Evolutionary conservation across 2,888 invertebrate genomes (phyloP), one percentile per base, ranked within the genome.

Genomic region (Phortica okadai): DNA sequence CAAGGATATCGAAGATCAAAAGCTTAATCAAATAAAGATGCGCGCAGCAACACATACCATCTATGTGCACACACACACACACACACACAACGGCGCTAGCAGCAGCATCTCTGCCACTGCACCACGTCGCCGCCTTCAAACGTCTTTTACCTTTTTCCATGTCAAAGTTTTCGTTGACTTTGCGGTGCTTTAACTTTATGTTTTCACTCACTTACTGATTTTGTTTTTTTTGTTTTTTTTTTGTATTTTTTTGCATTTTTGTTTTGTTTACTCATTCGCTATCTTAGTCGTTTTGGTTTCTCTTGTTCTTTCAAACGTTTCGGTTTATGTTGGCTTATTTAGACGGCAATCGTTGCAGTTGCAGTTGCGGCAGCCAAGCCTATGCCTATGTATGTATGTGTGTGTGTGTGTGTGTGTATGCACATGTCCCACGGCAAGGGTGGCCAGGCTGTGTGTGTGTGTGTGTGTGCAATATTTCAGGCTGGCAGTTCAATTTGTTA

Each of bases 1-100:
- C 67, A 67, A 67, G 67, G 45, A 67, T 67, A 67, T 67, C 45
- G 67, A 67, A 67, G 67, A 67, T 67, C 67, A 67, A 67, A 67
- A 67, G 67, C 67, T 67, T 67, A 67, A 67, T 67, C 67, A 67
- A 67, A 67, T 67, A 67, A 67, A 67, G 67, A 44, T 21, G 67
- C 67, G 11, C 67, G 16, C 44, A 41, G 50, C 50, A n/a, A 25
- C 62, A 25, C 62, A 62, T 21, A 62, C 16, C n/a, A 21, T 62
- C 62, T 21, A 7, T 62, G 25, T 62, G 25, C 62, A 8, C 21
- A 10, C 25, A 7, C 16, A 56, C 56, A 56, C 16, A 56, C 3
- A 56, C 7, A n/a, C 16, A 56, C 7, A 56, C 2, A 56, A 33
- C 33, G 33, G 4, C 33, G 33, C 33, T 33, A 5, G 33, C 33